These are phyloP conservation scores for Apamea crenata DNA, from an alignment of 2,888 invertebrate species.

Conservation along the genomic window DNA sequence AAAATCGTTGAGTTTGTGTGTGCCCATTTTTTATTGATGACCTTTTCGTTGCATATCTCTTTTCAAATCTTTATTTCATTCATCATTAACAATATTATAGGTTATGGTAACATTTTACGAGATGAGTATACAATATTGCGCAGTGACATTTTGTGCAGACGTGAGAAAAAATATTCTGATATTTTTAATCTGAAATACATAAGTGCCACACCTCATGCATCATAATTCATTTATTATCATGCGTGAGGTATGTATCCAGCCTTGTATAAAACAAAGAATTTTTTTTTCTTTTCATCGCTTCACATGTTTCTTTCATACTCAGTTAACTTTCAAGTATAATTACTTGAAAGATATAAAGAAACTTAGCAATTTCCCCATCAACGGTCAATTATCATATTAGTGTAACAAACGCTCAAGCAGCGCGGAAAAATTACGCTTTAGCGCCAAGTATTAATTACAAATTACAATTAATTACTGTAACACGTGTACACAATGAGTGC, in stretches of 20 bases:
- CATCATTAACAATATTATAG: conserved; percentile 64
- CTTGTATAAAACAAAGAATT: not conserved
- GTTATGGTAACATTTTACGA: conserved; percentile 64
- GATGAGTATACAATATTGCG: conserved; percentile 56
- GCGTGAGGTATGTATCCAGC: not conserved
- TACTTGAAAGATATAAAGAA: conserved; percentile 6
- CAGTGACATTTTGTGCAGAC: conserved; percentile 57
- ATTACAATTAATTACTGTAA: conserved; percentile 63
- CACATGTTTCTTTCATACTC: not conserved
- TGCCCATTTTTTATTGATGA: conserved; percentile 71
- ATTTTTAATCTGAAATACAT: conserved; percentile 10
- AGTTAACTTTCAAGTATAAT: not conserved
- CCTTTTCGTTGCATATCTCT: conserved; percentile 63
- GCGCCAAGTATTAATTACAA: conserved; percentile 59
- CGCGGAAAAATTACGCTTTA: conserved; percentile 58
- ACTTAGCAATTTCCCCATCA: conserved; percentile 38
- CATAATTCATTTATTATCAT: not conserved
- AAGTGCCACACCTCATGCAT: not conserved
- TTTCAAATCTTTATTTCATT: conserved; percentile 58
- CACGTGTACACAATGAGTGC: conserved; percentile 51
- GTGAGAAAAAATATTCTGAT: conserved; percentile 49
- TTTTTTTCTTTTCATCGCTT: not conserved
- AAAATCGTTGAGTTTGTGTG: conserved; percentile 68
- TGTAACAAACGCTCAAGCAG: conserved; percentile 48
- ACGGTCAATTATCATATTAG: conserved; percentile 50